Evolutionary conservation across 2,888 invertebrate species (phyloP).

Genomic region (Oligia fasciuncula): DNA sequence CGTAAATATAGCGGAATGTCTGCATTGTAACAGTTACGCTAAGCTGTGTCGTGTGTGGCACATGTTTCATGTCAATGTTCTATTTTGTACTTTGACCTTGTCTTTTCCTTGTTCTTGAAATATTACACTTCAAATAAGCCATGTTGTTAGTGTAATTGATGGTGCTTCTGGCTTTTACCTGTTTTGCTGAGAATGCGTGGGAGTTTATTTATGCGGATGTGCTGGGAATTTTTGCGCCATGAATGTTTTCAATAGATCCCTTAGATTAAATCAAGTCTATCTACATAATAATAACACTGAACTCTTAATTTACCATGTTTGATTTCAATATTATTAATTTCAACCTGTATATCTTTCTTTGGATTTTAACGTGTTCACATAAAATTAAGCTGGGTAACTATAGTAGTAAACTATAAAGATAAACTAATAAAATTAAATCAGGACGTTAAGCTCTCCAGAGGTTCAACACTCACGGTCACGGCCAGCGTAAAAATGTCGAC

Average conservation of each 20-base stretch:
- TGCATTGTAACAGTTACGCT: constrained; percentile 51
- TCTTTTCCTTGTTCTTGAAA: constrained; percentile 67
- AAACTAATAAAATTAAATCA: constrained; percentile 56
- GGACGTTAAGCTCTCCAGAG: constrained; percentile 50
- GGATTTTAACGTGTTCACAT: constrained; percentile 24
- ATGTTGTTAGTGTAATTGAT: constrained; percentile 32
- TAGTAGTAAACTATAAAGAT: constrained; percentile 30
- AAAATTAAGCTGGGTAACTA: constrained; percentile 42
- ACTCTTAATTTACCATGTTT: not conserved
- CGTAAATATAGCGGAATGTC: constrained; percentile 46
- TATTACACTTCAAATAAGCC: constrained; percentile 36
- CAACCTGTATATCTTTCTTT: not conserved
- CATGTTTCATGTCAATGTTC: constrained; percentile 70
- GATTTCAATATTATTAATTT: not conserved
- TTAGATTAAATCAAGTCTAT: constrained; percentile 8
- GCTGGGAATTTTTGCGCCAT: constrained; percentile 33
- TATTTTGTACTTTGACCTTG: constrained; percentile 69
- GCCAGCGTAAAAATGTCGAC: constrained; percentile 70
- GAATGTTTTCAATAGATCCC: constrained; percentile 19
- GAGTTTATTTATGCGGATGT: constrained; percentile 24
- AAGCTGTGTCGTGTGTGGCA: constrained; percentile 60
- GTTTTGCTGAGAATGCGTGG: constrained; percentile 27
- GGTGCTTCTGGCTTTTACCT: constrained; percentile 44
- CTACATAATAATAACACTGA: not conserved
- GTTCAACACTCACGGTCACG: constrained; percentile 80